phyloP scores from a whole-genome alignment of 2,113 vertebrate genomes.

The Channa argus region DNA sequence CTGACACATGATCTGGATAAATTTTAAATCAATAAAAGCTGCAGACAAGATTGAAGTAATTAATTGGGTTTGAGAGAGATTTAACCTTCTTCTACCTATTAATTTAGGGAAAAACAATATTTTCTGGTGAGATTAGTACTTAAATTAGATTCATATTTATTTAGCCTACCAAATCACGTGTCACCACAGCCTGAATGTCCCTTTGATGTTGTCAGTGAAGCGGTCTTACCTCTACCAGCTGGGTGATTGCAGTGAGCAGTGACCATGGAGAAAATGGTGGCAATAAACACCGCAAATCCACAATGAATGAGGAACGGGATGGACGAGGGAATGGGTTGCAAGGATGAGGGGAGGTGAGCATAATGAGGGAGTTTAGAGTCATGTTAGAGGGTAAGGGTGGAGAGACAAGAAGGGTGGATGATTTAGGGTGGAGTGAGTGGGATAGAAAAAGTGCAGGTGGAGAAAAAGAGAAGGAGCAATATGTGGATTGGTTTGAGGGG shows the following conservation, averaged over 20 bases:
- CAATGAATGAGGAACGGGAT: slow-evolving; percentile 68
- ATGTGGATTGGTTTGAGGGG: slow-evolving; percentile 47
- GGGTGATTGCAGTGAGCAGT: slow-evolving; percentile 82
- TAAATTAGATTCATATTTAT: neutral
- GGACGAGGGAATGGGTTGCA: slow-evolving; percentile 44
- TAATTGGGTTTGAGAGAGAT: neutral
- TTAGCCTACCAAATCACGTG: slow-evolving; percentile 24
- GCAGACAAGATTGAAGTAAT: neutral
- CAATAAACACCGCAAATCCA: slow-evolving; percentile 83
- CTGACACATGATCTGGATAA: slow-evolving; percentile 24
- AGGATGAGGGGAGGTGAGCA: slow-evolving; percentile 4
- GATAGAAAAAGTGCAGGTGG: slow-evolving; percentile 17
- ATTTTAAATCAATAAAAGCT: neutral
- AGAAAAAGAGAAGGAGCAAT: slow-evolving; percentile 31
- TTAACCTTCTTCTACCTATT: too few species aligned
- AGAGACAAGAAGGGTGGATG: slow-evolving; percentile 19
- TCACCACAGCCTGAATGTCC: slow-evolving; percentile 16
- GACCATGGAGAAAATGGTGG: slow-evolving; percentile 77
- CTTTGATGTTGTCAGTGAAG: slow-evolving; percentile 35
- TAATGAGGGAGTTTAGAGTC: slow-evolving; percentile 20
- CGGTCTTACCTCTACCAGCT: slow-evolving; percentile 87
- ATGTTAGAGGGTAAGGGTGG: slow-evolving; percentile 25
- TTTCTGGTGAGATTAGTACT: neutral
- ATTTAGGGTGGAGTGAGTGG: slow-evolving; percentile 25
- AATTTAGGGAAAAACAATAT: neutral